These are phyloP conservation scores for Colostygia pectinataria DNA, from an alignment of 2,888 invertebrate genomes.

Conservation along the genomic window DNA sequence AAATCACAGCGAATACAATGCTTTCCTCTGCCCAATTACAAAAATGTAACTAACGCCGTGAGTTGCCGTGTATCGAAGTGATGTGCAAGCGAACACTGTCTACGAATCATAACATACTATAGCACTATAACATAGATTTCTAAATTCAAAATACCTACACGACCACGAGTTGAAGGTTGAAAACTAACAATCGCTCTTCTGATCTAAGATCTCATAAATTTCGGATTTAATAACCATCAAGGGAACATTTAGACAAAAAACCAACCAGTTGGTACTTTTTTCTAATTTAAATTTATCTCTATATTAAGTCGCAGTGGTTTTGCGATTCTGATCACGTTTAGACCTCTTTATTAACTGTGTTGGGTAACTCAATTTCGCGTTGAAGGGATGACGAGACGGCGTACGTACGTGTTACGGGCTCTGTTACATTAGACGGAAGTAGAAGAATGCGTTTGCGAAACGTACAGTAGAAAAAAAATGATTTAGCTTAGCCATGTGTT, in stretches of 20 bases:
- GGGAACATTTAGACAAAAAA: slow-evolving; percentile 45
- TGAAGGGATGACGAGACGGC: slow-evolving; percentile 71
- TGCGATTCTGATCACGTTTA: slow-evolving; percentile 61
- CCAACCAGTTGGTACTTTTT: slow-evolving; percentile 33
- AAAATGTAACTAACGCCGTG: no score
- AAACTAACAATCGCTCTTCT: slow-evolving; percentile 16
- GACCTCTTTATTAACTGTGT: slow-evolving; percentile 73
- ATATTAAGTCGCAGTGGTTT: slow-evolving; percentile 47
- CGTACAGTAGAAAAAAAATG: slow-evolving; percentile 39
- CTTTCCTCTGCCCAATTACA: no score
- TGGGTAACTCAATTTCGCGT: slow-evolving; percentile 74
- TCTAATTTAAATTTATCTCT: slow-evolving; percentile 54
- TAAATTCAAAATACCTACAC: no score
- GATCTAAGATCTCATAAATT: slow-evolving; percentile 50
- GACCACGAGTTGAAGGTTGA: no score
- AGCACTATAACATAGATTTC: no score
- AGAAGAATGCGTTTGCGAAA: slow-evolving; percentile 44
- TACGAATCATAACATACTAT: no score
- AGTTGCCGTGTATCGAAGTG: no score
- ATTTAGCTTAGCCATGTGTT: not conserved
- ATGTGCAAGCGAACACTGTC: no score
- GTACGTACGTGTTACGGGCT: slow-evolving; percentile 61
- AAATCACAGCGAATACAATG: no score
- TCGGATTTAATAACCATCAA: slow-evolving; percentile 54
- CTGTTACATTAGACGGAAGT: slow-evolving; percentile 46